Conservation (phyloP, 2,113 vertebrate species). For the Protobothrops mucrosquamatus region DNA sequence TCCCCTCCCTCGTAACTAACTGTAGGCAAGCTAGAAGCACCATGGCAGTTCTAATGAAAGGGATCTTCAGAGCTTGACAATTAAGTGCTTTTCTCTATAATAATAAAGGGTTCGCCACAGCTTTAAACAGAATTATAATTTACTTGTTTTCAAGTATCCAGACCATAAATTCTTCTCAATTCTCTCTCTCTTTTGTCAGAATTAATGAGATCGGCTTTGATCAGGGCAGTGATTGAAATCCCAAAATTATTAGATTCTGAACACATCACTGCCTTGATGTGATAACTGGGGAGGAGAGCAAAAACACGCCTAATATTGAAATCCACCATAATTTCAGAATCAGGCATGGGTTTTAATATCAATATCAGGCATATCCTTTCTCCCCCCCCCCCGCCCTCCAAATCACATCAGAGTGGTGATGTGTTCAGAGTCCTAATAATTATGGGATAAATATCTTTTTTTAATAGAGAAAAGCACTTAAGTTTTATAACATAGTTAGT, state of each 20-base stretch:
- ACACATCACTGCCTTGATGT: constrained; percentile 72
- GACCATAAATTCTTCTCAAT: neutral
- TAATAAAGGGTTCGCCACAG: neutral
- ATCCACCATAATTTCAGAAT: neutral
- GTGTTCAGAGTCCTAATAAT: constrained; percentile 87
- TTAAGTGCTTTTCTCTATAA: neutral
- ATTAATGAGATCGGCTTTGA: neutral
- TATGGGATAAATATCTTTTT: constrained; percentile 92
- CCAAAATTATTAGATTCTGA: constrained; percentile 82
- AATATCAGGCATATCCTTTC: neutral
- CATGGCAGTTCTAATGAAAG: no score
- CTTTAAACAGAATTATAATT: neutral
- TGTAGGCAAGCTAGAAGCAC: no score
- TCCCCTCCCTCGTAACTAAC: no score
- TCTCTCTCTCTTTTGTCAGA: neutral
- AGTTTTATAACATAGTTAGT: constrained; percentile 70
- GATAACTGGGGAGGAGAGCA: constrained; percentile 73
- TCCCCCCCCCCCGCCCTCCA: constrained; percentile 63
- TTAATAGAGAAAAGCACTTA: constrained; percentile 75
- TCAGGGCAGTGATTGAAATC: neutral
- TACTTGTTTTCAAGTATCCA: neutral
- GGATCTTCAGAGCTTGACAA: no score
- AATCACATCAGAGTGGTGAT: constrained; percentile 89
- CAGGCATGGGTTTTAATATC: neutral
- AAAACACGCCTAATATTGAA: neutral